Evolutionary conservation across 2,113 vertebrate species (phyloP).

Genomic region (Cyprichromis sp.): DNA sequence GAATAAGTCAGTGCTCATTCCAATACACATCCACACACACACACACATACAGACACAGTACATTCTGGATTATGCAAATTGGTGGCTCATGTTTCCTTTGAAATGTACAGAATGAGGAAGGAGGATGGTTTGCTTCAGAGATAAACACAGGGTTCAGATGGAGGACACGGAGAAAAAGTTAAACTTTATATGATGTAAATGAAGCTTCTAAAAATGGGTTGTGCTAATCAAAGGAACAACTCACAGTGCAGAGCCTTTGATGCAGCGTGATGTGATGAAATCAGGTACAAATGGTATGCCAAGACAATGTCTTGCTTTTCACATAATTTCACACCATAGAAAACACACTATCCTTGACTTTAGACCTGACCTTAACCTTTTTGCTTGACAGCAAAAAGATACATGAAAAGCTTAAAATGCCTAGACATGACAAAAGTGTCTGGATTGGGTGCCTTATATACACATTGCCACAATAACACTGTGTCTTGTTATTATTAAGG

Average conservation of each 20-base stretch:
- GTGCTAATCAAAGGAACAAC: background rate
- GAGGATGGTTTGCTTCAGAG: constrained; percentile 33
- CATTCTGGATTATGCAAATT: constrained; percentile 66
- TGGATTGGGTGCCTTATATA: background rate
- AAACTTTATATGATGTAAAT: constrained; percentile 11
- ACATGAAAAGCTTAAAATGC: background rate
- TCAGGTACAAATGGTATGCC: background rate
- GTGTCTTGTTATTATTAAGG: background rate
- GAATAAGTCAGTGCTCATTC: constrained; percentile 49
- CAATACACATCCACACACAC: background rate
- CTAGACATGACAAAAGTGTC: background rate
- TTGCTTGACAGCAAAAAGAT: background rate
- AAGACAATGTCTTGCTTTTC: background rate
- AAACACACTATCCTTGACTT: background rate
- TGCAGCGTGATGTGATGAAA: background rate
- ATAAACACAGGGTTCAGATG: constrained; percentile 60
- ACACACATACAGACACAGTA: background rate
- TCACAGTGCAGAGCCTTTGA: background rate
- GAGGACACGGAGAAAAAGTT: constrained; percentile 32
- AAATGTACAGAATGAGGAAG: constrained; percentile 56
- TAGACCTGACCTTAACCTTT: background rate
- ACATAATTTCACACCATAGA: background rate
- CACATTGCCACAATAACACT: background rate
- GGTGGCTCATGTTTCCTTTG: constrained; percentile 48
- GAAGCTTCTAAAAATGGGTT: background rate